Percentiles rank a stretch among this genome's conserved stretches.
phyloP scores from a whole-genome alignment of 2,113 vertebrate species.

The Lipophrys pholis region DNA sequence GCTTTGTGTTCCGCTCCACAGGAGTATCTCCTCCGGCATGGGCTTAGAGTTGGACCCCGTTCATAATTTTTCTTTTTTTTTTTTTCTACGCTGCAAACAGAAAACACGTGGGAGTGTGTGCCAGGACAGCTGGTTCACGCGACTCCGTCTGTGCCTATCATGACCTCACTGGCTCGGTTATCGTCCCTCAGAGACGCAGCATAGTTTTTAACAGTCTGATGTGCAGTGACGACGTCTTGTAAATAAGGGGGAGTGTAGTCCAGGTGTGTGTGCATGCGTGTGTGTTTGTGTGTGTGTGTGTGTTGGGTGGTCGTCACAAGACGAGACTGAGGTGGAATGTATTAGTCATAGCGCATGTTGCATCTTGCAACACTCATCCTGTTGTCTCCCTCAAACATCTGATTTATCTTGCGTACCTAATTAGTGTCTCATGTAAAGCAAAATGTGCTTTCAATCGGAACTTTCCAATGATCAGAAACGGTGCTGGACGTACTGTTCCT shows the following conservation, averaged over 20 bases:
- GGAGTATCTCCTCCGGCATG: slow-evolving; percentile 27
- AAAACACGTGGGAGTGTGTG: slow-evolving; percentile 37
- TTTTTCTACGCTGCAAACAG: slow-evolving; percentile 39
- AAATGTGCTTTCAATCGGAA: slow-evolving; percentile 12
- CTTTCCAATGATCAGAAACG: no score
- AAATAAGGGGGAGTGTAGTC: slow-evolving; percentile 37
- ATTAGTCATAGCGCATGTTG: slow-evolving; percentile 73
- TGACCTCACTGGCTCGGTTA: slow-evolving; percentile 51
- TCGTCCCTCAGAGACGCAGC: slow-evolving; percentile 35
- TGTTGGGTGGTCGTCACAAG: slow-evolving; percentile 21
- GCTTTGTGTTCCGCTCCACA: slow-evolving; percentile 39
- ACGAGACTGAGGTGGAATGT: slow-evolving; percentile 35
- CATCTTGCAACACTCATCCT: slow-evolving; percentile 58
- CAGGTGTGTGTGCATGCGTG: slow-evolving; percentile 67
- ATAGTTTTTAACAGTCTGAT: slow-evolving; percentile 45
- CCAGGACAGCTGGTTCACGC: slow-evolving; percentile 52
- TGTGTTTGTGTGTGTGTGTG: slow-evolving; percentile 50
- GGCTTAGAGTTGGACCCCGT: slow-evolving; percentile 16
- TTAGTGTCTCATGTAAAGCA: slow-evolving; percentile 23
- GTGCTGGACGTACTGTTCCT: no score
- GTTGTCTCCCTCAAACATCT: slow-evolving; percentile 44
- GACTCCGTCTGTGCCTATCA: slow-evolving; percentile 34
- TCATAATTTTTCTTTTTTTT: slow-evolving; percentile 36
- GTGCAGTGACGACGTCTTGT: slow-evolving; percentile 38
- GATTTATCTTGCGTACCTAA: slow-evolving; percentile 44